Evolutionary conservation across 2,888 invertebrate genomes (phyloP).

Genomic region (Drosophila diplacantha): DNA sequence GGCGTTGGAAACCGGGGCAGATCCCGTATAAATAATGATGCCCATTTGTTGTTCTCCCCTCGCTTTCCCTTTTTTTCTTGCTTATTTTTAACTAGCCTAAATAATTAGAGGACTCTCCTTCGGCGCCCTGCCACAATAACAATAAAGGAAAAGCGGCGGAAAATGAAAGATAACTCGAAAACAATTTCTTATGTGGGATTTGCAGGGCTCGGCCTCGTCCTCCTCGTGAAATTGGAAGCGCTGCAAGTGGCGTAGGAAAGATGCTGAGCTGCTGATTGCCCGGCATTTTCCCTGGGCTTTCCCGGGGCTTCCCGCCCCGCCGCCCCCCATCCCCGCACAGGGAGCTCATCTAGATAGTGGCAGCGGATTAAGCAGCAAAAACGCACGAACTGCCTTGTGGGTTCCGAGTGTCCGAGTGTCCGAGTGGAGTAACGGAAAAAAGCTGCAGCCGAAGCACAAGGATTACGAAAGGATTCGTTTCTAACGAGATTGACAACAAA

Average conservation of each 20-base stretch:
- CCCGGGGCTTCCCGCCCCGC: neutral
- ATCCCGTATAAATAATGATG: conserved; percentile 59
- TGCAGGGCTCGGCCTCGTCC: conserved; percentile 40
- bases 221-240: conserved; percentile 61
- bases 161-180: conserved; percentile 59
- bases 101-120: conserved; percentile 28
- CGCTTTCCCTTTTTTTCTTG: neutral
- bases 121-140: neutral
- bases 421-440: conserved; percentile 31
- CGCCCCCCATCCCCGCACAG: neutral
- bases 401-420: neutral
- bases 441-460: conserved; percentile 70
- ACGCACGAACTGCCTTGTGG: conserved; percentile 55
- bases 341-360: conserved; percentile 66
- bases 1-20: conserved; percentile 13
- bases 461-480: conserved; percentile 71
- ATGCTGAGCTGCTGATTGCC: conserved; percentile 43
- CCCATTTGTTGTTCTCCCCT: conserved; percentile 43
- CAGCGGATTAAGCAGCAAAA: conserved; percentile 64
- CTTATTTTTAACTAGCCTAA: conserved; percentile 54
- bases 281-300: conserved; percentile 13
- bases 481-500: conserved; percentile 71
- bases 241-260: conserved; percentile 36
- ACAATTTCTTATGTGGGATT: conserved; percentile 70
- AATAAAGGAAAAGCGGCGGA: conserved; percentile 22